phyloP scores from a whole-genome alignment of 1,140 invertebrate genomes.

The Aphis craccivora region DNA sequence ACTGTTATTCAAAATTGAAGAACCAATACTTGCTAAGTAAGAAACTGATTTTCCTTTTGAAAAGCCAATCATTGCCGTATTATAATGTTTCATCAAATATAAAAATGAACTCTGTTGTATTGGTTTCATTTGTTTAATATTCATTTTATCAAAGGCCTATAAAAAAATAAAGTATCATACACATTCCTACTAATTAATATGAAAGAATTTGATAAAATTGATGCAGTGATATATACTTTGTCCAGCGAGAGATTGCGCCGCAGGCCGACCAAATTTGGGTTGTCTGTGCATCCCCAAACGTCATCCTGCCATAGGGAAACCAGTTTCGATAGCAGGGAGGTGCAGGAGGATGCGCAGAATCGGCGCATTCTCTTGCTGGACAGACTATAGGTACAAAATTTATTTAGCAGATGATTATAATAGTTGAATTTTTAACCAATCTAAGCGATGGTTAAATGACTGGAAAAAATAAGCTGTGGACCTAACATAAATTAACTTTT shows the following conservation, averaged over 20 bases:
- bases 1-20: conserved; percentile 39
- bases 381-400: no score
- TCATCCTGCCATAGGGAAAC: no score
- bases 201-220: neutral
- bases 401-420: no score
- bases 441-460: no score
- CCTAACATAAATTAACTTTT: neutral
- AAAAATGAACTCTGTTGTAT: conserved; percentile 39
- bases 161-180: neutral
- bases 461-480: neutral
- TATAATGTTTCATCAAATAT: conserved; percentile 27
- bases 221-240: neutral
- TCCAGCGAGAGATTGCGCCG: no score
- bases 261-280: no score
- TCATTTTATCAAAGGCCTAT: conserved; percentile 33
- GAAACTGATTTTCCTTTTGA: conserved; percentile 52
- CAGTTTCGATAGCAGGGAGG: no score
- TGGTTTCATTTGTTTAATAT: conserved; percentile 28
- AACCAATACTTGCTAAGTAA: conserved; percentile 34
- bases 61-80: conserved; percentile 37
- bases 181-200: neutral
- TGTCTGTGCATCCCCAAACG: no score
- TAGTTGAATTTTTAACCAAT: no score
- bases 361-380: no score
- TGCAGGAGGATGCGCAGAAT: no score